These are phyloP conservation scores for Brenthis ino DNA, from an alignment of 2,888 invertebrate genomes.

Conservation along the genomic window DNA sequence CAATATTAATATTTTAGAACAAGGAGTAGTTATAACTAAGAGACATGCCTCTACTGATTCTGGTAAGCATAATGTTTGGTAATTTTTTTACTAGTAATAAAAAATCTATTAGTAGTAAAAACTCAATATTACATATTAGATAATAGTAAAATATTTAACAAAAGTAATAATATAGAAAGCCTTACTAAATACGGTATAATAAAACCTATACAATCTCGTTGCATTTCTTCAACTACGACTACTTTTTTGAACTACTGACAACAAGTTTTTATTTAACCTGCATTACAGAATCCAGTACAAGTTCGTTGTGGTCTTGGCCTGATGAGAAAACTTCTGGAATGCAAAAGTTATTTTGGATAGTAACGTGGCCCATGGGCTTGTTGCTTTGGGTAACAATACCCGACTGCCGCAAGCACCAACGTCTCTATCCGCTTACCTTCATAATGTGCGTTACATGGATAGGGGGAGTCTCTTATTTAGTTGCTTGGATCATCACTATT, in stretches of 20 bases:
- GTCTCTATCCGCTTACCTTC: slow-evolving; percentile 87
- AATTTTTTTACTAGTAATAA: neutral
- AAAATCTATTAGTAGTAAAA: too few relatives aligned
- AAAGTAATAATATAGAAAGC: too few relatives aligned
- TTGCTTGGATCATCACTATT: slow-evolving; percentile 92
- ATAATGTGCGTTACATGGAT: slow-evolving; percentile 92
- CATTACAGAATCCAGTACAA: slow-evolving; percentile 53
- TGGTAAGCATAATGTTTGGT: slow-evolving; percentile 48
- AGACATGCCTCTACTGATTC: slow-evolving; percentile 61
- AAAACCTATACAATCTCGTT: too few relatives aligned
- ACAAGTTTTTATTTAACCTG: neutral
- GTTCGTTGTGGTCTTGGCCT: slow-evolving; percentile 83
- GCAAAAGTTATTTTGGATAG: slow-evolving; percentile 80
- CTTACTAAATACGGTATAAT: too few relatives aligned
- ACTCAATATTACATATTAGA: too few relatives aligned
- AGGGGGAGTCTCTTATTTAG: slow-evolving; percentile 89
- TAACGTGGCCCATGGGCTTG: slow-evolving; percentile 89
- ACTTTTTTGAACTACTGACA: too few relatives aligned
- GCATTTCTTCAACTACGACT: too few relatives aligned
- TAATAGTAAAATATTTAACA: too few relatives aligned
- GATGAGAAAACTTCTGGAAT: slow-evolving; percentile 62
- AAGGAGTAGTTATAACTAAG: slow-evolving; percentile 50
- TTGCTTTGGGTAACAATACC: slow-evolving; percentile 89
- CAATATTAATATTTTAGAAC: slow-evolving; percentile 53
- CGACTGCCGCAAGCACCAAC: slow-evolving; percentile 85